Conservation (phyloP, 2,113 vertebrate genomes). For the Rhinopomastus cyanomelas region DNA sequence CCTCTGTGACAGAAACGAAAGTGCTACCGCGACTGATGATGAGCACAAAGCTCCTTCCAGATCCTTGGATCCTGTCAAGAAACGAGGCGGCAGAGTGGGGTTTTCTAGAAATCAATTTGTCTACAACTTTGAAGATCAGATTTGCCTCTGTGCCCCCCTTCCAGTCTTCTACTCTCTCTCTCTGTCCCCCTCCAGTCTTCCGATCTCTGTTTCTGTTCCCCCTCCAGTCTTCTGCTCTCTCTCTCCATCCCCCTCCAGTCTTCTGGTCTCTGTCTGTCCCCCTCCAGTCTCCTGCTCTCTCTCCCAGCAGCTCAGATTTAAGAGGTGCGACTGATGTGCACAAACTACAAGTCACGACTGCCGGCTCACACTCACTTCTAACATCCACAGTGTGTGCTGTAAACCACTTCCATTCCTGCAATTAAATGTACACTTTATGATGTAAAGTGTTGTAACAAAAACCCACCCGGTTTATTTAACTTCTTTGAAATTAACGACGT, state of each 20-base stretch:
- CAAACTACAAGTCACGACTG: not conserved
- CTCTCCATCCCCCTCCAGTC: not conserved
- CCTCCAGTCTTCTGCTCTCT: not conserved
- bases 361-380: not conserved
- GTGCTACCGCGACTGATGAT: not conserved
- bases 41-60: not conserved
- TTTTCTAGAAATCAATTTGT: not conserved
- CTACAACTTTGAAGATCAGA: not conserved
- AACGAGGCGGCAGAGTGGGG: not conserved
- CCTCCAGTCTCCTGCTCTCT: not conserved
- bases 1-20: conserved; percentile 50
- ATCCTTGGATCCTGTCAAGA: not conserved
- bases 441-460: not conserved
- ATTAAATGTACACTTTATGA: conserved; percentile 3
- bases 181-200: not conserved
- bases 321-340: not conserved
- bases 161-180: too few species aligned
- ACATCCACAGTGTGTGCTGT: not conserved
- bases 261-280: not conserved
- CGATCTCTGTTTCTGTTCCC: not conserved
- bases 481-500: not conserved
- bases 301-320: not conserved
- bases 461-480: not conserved
- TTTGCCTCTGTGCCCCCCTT: too few species aligned
- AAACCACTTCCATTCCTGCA: not conserved